These are phyloP conservation scores for Pseudopodoces humilis DNA, from an alignment of 2,113 vertebrate species.

Conservation along the genomic window DNA sequence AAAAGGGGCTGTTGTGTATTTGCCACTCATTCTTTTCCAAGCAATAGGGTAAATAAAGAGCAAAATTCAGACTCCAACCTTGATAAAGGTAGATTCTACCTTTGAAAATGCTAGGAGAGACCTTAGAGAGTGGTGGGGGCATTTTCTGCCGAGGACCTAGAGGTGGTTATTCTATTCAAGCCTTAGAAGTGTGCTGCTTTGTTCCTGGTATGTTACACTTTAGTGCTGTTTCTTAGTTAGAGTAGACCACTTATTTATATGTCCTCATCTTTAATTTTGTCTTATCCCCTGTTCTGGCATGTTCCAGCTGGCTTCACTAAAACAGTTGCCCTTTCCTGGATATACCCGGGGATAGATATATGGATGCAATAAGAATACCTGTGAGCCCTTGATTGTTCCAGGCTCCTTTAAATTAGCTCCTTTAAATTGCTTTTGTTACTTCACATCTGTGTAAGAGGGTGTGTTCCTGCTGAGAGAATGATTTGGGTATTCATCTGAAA, in stretches of 20 bases:
- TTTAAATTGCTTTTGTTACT: not conserved
- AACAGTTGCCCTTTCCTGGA: not conserved
- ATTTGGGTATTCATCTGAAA: not conserved
- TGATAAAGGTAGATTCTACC: not conserved
- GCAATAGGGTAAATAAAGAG: not conserved
- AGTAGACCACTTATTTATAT: not conserved
- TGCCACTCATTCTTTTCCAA: not conserved
- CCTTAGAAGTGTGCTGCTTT: not conserved
- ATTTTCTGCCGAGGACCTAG: not conserved
- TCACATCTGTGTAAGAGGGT: not conserved
- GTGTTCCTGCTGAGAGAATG: not conserved
- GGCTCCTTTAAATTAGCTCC: not conserved
- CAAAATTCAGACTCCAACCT: not conserved
- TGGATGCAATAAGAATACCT: fast-evolving
- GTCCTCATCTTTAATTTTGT: not conserved
- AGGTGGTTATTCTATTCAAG: not conserved
- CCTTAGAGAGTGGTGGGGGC: not conserved
- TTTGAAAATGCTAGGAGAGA: not conserved
- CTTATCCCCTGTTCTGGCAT: not conserved
- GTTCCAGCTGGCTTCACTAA: not conserved
- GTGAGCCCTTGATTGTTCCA: not conserved
- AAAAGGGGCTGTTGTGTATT: not conserved
- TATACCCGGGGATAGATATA: not conserved
- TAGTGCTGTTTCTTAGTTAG: not conserved
- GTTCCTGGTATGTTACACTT: not conserved